These are phyloP conservation scores for Gonioctena quinquepunctata DNA, from an alignment of 1,140 invertebrate genomes.

Conservation along the genomic window DNA sequence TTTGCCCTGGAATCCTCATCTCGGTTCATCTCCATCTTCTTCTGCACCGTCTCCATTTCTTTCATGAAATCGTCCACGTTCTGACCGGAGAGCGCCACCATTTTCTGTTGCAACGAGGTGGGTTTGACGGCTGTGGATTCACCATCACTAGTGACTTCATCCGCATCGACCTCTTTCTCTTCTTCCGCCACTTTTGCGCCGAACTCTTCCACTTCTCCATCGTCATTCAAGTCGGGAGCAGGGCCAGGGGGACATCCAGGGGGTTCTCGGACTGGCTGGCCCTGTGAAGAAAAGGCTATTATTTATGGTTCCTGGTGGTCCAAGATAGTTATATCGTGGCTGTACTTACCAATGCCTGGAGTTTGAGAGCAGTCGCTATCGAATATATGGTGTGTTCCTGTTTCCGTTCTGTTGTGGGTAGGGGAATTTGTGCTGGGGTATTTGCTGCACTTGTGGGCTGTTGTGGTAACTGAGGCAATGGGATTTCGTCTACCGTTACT, in stretches of 20 bases:
- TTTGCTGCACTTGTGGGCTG: slow-evolving; percentile 52
- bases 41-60: slow-evolving; percentile 85
- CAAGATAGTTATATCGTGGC: too few relatives aligned
- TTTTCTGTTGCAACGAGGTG: slow-evolving; percentile 78
- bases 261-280: slow-evolving; percentile 61
- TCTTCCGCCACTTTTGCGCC: slow-evolving; percentile 43
- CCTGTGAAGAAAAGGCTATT: slow-evolving; percentile 38
- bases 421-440: slow-evolving; percentile 74
- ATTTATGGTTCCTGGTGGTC: too few relatives aligned
- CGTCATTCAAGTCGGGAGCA: slow-evolving; percentile 72
- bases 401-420: slow-evolving; percentile 61
- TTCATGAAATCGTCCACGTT: slow-evolving; percentile 92
- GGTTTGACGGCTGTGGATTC: slow-evolving; percentile 64
- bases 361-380: slow-evolving; percentile 52
- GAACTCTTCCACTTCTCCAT: slow-evolving; percentile 64
- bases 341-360: slow-evolving; percentile 45
- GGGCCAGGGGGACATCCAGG: slow-evolving; percentile 88
- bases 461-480: slow-evolving; percentile 71
- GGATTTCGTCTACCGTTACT: slow-evolving; percentile 96
- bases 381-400: slow-evolving; percentile 56
- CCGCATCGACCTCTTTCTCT: slow-evolving; percentile 33
- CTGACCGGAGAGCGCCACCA: slow-evolving; percentile 83
- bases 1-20: slow-evolving; percentile 66
- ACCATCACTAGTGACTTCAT: slow-evolving; percentile 30
- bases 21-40: slow-evolving; percentile 69